phyloP scores from a whole-genome alignment of 1,140 invertebrate species.

The Cryptotermes secundus region DNA sequence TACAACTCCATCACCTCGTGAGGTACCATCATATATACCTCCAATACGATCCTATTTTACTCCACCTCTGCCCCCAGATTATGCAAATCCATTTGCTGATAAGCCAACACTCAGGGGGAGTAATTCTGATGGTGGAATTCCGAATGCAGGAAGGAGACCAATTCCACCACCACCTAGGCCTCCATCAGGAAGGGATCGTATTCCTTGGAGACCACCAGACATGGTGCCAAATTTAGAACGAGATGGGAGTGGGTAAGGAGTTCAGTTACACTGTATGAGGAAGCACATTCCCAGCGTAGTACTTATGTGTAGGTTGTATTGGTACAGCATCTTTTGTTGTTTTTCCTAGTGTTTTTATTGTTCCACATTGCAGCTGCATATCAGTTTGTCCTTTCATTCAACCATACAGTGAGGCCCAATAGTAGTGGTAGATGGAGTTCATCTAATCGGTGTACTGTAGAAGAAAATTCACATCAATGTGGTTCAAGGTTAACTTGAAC shows the following conservation, averaged over 20 bases:
- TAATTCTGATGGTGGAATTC: constrained; percentile 45
- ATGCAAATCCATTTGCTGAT: constrained; percentile 77
- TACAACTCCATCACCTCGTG: constrained; percentile 61
- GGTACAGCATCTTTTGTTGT: no score
- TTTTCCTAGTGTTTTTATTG: no score
- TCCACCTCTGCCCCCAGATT: constrained; percentile 68
- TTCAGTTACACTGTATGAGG: no score
- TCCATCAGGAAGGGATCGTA: constrained; percentile 73
- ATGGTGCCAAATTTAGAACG: constrained; percentile 53
- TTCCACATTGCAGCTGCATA: no score
- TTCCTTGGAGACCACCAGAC: constrained; percentile 70
- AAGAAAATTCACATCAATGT: no score
- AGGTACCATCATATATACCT: constrained; percentile 77
- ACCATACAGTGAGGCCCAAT: no score
- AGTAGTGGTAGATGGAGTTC: no score
- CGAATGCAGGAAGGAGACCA: constrained; percentile 47
- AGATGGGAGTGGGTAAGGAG: constrained; percentile 36
- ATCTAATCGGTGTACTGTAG: no score
- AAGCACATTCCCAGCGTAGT: no score
- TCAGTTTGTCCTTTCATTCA: no score
- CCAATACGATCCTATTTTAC: constrained; percentile 75
- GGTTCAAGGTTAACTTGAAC: no score
- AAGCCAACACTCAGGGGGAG: constrained; percentile 76
- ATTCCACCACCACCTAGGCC: constrained; percentile 67
- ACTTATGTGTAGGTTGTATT: no score